phyloP scores from a whole-genome alignment of 1,140 invertebrate species.

The Cydia pomonella region DNA sequence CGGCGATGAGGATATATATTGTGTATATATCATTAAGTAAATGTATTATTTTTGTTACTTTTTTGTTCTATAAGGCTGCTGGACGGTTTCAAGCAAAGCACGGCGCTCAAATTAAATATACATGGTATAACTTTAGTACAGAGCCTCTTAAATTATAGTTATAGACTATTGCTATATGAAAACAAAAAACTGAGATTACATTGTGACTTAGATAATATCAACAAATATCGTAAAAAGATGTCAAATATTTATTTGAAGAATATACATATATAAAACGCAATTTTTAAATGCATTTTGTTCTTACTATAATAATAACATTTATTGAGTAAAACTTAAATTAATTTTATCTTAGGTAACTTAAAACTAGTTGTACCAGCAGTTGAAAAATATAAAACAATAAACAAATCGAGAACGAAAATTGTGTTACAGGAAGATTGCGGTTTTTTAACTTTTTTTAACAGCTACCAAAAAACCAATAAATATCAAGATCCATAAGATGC shows the following conservation, averaged over 20 bases:
- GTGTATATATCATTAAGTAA: conserved; percentile 28
- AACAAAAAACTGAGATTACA: conserved; percentile 45
- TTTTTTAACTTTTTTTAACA: too few relatives aligned
- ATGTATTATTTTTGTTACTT: neutral
- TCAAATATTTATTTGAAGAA: neutral
- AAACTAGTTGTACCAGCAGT: conserved; percentile 24
- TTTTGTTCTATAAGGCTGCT: conserved; percentile 14
- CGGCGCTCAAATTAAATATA: neutral
- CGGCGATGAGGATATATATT: conserved; percentile 34
- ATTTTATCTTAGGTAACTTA: conserved; percentile 18
- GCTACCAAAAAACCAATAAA: neutral
- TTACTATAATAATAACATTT: conserved; percentile 13
- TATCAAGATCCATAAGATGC: neutral
- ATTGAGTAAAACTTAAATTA: conserved; percentile 19
- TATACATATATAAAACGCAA: conserved; percentile 23
- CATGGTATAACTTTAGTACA: neutral
- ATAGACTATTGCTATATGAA: conserved; percentile 30
- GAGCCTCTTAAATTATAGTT: neutral
- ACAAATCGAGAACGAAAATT: neutral
- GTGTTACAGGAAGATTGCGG: neutral
- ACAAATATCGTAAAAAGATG: conserved; percentile 35
- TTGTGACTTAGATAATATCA: conserved; percentile 42
- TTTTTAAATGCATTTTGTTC: conserved; percentile 34
- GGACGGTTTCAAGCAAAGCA: conserved; percentile 29
- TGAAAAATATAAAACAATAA: conserved; percentile 1